phyloP scores from a whole-genome alignment of 1,140 invertebrate genomes.

The Heliconius hewitsoni region DNA sequence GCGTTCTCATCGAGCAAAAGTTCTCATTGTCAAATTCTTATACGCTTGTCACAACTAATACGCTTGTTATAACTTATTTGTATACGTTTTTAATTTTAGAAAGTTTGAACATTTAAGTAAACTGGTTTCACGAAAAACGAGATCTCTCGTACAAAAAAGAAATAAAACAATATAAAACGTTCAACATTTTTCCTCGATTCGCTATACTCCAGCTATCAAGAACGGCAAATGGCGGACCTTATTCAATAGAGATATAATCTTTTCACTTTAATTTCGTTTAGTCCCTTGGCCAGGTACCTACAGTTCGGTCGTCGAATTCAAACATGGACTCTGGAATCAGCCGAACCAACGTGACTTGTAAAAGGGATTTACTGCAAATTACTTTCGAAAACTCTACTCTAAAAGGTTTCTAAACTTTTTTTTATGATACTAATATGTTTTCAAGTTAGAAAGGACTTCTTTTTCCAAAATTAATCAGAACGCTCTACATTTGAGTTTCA shows the following conservation, averaged over 20 bases:
- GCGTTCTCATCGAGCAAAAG: too few relatives aligned
- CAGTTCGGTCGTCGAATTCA: constrained; percentile 11
- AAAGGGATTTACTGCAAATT: constrained; percentile 43
- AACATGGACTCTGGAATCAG: constrained; percentile 25
- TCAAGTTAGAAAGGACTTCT: neutral
- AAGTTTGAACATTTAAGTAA: neutral
- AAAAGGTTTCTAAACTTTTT: constrained; percentile 1
- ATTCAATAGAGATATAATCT: constrained; percentile 58
- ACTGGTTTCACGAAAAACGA: too few relatives aligned
- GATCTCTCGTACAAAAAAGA: neutral
- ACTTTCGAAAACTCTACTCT: constrained; percentile 34
- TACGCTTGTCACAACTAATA: too few relatives aligned
- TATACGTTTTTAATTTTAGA: too few relatives aligned
- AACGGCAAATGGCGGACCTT: constrained; percentile 40
- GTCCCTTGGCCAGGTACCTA: constrained; percentile 5
- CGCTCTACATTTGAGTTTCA: neutral
- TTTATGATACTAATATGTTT: constrained; percentile 14
- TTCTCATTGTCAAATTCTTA: too few relatives aligned
- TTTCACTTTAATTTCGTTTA: constrained; percentile 41
- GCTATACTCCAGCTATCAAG: constrained; percentile 8
- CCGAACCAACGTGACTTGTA: constrained; percentile 32
- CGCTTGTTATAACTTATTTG: too few relatives aligned
- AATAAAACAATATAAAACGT: neutral
- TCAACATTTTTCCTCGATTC: neutral
- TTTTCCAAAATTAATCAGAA: neutral